These are phyloP conservation scores for Enhydra lutris DNA, from an alignment of 2,113 vertebrate genomes.

Conservation along the genomic window DNA sequence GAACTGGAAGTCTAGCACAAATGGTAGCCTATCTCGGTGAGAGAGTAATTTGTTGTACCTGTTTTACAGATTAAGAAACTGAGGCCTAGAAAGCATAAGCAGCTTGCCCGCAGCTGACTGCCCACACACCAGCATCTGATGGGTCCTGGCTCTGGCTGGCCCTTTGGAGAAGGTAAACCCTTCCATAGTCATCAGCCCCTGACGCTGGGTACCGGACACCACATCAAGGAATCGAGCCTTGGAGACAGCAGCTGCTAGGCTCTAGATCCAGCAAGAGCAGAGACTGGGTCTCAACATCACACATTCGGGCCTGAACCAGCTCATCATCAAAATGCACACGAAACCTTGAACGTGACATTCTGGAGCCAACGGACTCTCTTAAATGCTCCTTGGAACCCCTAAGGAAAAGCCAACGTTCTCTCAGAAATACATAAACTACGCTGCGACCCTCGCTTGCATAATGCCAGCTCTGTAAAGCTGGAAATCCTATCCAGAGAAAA, in stretches of 20 bases:
- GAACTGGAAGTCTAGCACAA: neutral
- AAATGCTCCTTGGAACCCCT: neutral
- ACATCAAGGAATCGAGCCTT: neutral
- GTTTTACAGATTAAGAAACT: neutral
- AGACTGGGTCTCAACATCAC: neutral
- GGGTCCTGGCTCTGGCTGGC: neutral
- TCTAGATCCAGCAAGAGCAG: neutral
- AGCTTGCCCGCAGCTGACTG: neutral
- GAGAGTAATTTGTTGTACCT: neutral
- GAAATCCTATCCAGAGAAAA: neutral
- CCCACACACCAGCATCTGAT: neutral
- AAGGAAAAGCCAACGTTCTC: neutral
- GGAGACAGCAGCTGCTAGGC: neutral
- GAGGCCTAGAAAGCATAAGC: neutral
- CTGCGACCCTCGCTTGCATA: neutral
- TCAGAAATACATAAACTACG: neutral
- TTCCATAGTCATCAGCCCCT: neutral
- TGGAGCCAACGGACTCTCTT: neutral
- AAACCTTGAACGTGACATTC: neutral
- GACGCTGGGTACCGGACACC: neutral
- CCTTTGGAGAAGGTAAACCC: neutral
- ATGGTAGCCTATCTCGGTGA: neutral
- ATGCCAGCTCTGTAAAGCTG: neutral
- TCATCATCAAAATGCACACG: neutral
- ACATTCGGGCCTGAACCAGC: neutral